Base-by-base conservation (phyloP, 2,888 invertebrate species). In the Hololepta plana region DNA sequence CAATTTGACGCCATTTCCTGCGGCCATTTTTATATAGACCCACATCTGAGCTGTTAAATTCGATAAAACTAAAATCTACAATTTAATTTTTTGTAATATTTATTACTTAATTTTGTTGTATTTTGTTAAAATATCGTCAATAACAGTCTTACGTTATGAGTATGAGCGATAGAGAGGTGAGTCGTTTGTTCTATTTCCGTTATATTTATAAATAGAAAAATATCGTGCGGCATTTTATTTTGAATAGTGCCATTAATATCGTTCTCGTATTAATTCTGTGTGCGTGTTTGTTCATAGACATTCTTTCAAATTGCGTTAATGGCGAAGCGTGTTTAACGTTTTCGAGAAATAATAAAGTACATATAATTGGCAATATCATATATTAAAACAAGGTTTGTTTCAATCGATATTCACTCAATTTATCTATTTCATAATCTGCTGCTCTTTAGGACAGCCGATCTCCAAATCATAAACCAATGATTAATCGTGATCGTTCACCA, bases 111-210 rank as follows among this genome's bases (percentile, higher is more conserved):
- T n/a, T n/a, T n/a, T n/a, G n/a, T n/a, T n/a, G n/a, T n/a, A n/a
- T n/a, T n/a, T n/a, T n/a, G n/a, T n/a, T n/a, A n/a, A n/a, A n/a
- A n/a, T n/a, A n/a, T n/a, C n/a, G n/a, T n/a, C n/a, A n/a, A n/a
- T n/a, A n/a, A n/a, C n/a, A n/a, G n/a, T n/a, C n/a, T n/a, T n/a
- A n/a, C n/a, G n/a, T n/a, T n/a, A n/a, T n/a, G n/a, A n/a, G n/a
- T n/a, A 47, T 49, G 49, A 48, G 46, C 35, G 46, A 46, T 35
- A 41, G 46, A 39, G 47, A 47, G 45, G 47, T 49, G 36, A 38
- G 42, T 40, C 26, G 15, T 26, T 20, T 13, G 20, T 24, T 32
- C 24, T 32, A 10, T 9, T 10, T 20, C 20, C 20, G 20, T 20
- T 10, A 20, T 9, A 10, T 20, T 20, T 20, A 20, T 20, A 9